These are phyloP conservation scores for Gavialis gangeticus DNA, from an alignment of 2,113 vertebrate genomes.

Conservation along the genomic window DNA sequence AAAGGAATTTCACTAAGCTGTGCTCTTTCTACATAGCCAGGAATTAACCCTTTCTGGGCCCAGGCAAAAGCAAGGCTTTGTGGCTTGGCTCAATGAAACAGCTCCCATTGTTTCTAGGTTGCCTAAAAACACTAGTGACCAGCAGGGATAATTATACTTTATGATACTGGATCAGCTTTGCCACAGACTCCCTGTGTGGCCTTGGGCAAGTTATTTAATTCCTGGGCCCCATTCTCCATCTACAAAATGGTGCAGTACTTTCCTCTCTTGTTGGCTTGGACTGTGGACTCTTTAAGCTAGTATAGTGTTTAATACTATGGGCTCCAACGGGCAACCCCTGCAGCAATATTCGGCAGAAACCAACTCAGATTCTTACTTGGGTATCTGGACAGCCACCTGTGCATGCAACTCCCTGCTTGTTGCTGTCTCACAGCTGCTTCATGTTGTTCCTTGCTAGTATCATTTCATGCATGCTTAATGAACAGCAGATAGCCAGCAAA, in stretches of 20 bases:
- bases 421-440: rapidly evolving
- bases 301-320: not conserved
- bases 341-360: not conserved
- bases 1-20: not conserved
- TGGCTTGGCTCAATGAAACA: not conserved
- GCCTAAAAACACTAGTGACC: not conserved
- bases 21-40: not conserved
- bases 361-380: not conserved
- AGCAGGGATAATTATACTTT: not conserved
- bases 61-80: not conserved
- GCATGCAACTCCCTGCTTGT: too few relatives aligned
- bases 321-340: not conserved
- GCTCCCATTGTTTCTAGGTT: not conserved
- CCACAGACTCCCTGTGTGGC: too few relatives aligned
- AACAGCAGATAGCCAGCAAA: not conserved
- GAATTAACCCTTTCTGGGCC: not conserved
- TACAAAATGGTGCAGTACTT: rapidly evolving
- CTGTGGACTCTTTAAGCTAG: not conserved
- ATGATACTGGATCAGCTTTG: not conserved
- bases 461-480: rapidly evolving
- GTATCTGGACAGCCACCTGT: rapidly evolving
- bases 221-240: not conserved
- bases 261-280: not conserved
- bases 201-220: rapidly evolving
- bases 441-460: rapidly evolving